Evolutionary conservation across 2,113 vertebrate species (phyloP), one percentile per base, ranked within the genome.

Genomic region (Etheostoma cragini): DNA sequence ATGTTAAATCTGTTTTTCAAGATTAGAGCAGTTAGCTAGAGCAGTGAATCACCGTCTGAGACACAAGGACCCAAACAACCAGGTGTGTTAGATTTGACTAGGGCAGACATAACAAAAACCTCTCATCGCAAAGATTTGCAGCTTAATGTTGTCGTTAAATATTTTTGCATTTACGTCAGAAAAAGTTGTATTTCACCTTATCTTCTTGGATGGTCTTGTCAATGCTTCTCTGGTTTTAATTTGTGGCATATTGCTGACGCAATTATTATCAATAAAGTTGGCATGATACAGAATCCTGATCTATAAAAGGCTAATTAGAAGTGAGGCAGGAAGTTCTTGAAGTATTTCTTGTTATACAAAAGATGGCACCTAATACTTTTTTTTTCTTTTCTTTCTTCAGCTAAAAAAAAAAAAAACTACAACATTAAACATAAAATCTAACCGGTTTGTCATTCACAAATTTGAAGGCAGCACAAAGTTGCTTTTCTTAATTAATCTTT

Each of bases 61-160:
- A 72, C 8, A 0, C 0, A 0, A 69, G 60, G 61, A 80, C 49
- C 72, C 81, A 71, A 77, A 79, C 63, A 17, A 74, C 69, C 88
- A 88, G 79, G 81, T 88, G 75, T 71, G 68, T 87, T 87, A 63
- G 67, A 83, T 83, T 88, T 82, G 69, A 86, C 70, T 87, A 4
- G 1, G 52, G 56, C 70, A 77, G 81, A 86, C 70, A 78, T 72
- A 86, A 91, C 80, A 85, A 85, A 82, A 78, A 53, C 65, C 19
- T 65, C 13, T 76, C 22, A 57, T 22, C 45, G 57, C 17, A 63
- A 49, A 85, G 78, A 88, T 88, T 84, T 88, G 52, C 65, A 78
- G 62, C 61, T 80, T 82, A 80, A 83, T 88, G 47, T 87, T 79
- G 67, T 80, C 54, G 38, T 83, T 85, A 46, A 74, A 77, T 47